Base-by-base conservation (phyloP, 2,888 invertebrate genomes). In the Thereva nobilitata region DNA sequence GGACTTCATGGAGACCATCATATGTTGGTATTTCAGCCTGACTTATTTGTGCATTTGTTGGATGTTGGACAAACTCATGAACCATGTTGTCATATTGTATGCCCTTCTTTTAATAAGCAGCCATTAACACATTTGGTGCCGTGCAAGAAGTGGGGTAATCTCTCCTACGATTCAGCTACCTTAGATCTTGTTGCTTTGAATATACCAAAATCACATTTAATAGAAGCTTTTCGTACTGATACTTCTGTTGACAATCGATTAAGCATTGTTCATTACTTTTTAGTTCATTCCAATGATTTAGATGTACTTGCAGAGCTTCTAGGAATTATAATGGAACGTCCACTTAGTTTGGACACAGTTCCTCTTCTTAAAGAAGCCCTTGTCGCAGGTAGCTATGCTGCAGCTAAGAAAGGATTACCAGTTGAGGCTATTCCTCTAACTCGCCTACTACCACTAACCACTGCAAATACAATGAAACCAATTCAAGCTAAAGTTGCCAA, bases 51-150 rank as follows among this genome's bases (percentile, higher is more conserved):
- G 0, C 94, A 95, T 76, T 81, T 95, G 37, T 82, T 95, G 64
- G 95, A 95, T 82, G 89, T 94, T 55, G 91, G 93, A 4, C 82
- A 89, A 7, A 86, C 87, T 74, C 94, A 93, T 79, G 93, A 93
- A 77, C 93, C 94, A 0, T 89, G 89, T 73, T 90, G 91, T 73
- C 92, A 92, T 75, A 86, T 92, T 63, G 85, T 91, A 0, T 84
- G 89, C 12, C 87, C 90, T 0, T 82, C 87, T 1, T 79, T 81
- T 68, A 85, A 85, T 47, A 78, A 78, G 6, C 74, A 77, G 56
- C 75, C 77, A 1, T 71, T 80, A 2, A 86, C 86, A 0, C 86
- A 88, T 71, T 82, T 91, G n/a, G 88, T 91, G 0, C 89, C 91
- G 0, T 78, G 80, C 49, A 77, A 75, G 7, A 80, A 80, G 65